Evolutionary conservation across 2,888 invertebrate species (phyloP).

Genomic region (Heliconius charithonia): DNA sequence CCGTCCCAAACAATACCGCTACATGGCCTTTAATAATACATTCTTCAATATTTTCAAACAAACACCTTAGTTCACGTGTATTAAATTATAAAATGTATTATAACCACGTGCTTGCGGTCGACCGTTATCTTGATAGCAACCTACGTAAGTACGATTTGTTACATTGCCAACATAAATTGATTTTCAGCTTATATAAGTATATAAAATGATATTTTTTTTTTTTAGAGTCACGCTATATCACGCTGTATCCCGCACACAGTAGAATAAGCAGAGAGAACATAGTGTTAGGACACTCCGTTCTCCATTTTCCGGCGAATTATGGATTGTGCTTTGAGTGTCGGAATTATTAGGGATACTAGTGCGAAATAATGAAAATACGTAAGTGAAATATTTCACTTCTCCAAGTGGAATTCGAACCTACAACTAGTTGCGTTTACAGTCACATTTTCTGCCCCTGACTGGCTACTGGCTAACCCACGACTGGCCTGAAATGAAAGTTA

Average conservation of each 20-base stretch:
- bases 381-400: too few relatives aligned
- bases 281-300: too few relatives aligned
- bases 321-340: neutral
- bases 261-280: too few relatives aligned
- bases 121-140: neutral
- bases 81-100: neutral
- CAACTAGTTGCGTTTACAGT: too few relatives aligned
- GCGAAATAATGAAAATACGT: too few relatives aligned
- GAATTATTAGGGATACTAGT: too few relatives aligned
- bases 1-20: neutral
- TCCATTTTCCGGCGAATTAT: neutral
- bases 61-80: neutral
- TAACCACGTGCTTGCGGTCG: constrained; percentile 12
- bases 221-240: too few relatives aligned
- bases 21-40: neutral
- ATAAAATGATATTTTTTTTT: neutral
- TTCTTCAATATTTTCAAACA: neutral
- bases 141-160: constrained; percentile 8
- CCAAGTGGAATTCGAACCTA: too few relatives aligned
- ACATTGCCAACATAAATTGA: constrained; percentile 13
- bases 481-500: neutral
- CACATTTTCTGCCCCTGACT: too few relatives aligned
- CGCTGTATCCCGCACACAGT: too few relatives aligned
- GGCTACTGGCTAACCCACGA: too few relatives aligned
- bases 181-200: neutral